A percentile compares a stretch with the other conserved stretches of the same genome.
These are phyloP conservation scores for Tuberolachnus salignus DNA, from an alignment of 2,888 invertebrate genomes.

Conservation along the genomic window DNA sequence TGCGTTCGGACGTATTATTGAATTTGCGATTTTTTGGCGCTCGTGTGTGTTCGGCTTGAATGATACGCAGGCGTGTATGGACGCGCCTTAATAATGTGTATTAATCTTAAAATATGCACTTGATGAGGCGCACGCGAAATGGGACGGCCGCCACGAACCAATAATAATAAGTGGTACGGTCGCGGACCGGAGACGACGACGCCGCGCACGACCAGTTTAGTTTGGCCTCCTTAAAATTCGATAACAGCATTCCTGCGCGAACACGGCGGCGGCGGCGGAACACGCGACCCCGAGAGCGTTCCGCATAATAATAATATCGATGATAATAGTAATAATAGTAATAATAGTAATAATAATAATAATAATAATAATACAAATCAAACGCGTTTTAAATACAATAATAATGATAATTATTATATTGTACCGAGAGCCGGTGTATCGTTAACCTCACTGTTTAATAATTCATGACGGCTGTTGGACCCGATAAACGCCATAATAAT, in stretches of 20 bases:
- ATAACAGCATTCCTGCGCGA: conserved; percentile 50
- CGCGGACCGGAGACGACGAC: background rate
- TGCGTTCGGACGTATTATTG: background rate
- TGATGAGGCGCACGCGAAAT: background rate
- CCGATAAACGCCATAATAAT: background rate
- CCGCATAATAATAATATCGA: background rate
- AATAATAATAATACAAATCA: no score
- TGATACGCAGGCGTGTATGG: no score
- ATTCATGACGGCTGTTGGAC: background rate
- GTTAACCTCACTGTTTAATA: background rate
- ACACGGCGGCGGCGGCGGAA: background rate
- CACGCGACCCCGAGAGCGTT: background rate
- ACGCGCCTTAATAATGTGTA: no score
- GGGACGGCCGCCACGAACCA: conserved; percentile 31
- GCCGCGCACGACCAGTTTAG: conserved; percentile 13
- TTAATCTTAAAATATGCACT: no score
- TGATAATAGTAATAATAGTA: no score
- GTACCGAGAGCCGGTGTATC: background rate
- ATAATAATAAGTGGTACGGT: conserved; percentile 44
- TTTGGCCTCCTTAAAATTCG: conserved; percentile 55
- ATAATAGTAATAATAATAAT: no score
- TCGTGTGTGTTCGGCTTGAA: no score
- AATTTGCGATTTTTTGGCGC: background rate
- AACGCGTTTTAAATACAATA: conserved; percentile 13
- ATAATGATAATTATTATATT: no score